Evolutionary conservation across 2,888 invertebrate genomes (phyloP), one percentile per base, ranked within the genome.

Genomic region (Herminia tarsipennalis): DNA sequence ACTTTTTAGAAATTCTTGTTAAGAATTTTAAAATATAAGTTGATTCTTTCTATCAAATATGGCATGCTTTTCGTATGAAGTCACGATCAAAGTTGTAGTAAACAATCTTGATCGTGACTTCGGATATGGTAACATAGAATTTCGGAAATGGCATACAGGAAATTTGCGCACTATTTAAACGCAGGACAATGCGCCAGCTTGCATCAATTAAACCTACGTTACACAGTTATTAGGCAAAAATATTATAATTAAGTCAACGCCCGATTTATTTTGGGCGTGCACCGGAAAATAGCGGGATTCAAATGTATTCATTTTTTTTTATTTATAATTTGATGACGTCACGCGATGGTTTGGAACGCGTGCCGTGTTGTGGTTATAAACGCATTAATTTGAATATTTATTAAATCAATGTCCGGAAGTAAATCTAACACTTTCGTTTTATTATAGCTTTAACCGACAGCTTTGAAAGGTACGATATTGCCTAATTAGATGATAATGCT

Each of bases 211-310:
- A 70, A 78, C 74, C 67, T 69, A 70, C 72, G 69, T 83, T 80
- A 82, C 72, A 73, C 70, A 75, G 73, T 73, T 76, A 80, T 81
- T 81, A 85, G 56, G 68, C 78, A 70, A 78, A 79, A 73, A 72
- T 78, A 79, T 78, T 75, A 73, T 77, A 78, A 82, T 81, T 69
- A 72, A 65, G 70, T 61, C 65, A 68, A 47, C 58, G 63, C 49
- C 56, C 9, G 59, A 56, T 63, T 71, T 69, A 56, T 78, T 78
- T 70, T 70, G 66, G 76, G 68, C 52, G 56, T 47, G 61, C 63
- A 78, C 82, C 86, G 87, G 87, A 84, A 86, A 78, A 72, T 78
- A 74, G 66, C 76, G 70, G 76, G 56, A 56, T 42, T 37, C 38
- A 46, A 63, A 53, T 33, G 38, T 49, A 43, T 49, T 55, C 17